These are phyloP conservation scores for Cynopterus brachyotis DNA, from an alignment of 2,113 vertebrate genomes.

Conservation along the genomic window DNA sequence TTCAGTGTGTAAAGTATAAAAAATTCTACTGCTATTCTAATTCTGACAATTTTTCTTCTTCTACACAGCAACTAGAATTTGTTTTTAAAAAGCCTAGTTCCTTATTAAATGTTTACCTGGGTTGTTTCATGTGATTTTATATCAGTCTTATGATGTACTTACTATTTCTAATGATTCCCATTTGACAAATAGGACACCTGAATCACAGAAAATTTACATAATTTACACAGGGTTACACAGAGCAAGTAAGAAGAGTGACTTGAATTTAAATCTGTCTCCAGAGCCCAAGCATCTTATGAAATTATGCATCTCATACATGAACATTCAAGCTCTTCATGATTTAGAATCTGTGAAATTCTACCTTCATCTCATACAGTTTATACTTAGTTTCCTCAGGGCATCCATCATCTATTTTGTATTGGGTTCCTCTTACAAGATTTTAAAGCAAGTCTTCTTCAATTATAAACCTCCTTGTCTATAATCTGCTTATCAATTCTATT, in stretches of 20 bases:
- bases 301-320: neutral
- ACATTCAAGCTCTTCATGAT: neutral
- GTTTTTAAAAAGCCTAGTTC: neutral
- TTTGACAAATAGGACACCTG: neutral
- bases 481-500: neutral
- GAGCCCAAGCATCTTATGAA: neutral
- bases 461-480: neutral
- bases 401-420: neutral
- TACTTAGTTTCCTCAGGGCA: neutral
- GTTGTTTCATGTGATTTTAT: neutral
- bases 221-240: neutral
- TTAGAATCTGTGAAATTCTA: neutral
- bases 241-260: neutral
- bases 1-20: constrained; percentile 10
- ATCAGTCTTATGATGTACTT: neutral
- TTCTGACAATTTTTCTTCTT: neutral
- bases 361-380: neutral
- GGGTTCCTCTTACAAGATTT: neutral
- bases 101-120: neutral
- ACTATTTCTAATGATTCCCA: neutral
- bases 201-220: neutral
- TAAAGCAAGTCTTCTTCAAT: neutral
- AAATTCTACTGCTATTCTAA: neutral
- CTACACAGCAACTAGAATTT: neutral
- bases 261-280: neutral